These are phyloP conservation scores for Gobio occitaniae DNA, from an alignment of 2,797 vertebrate genomes.

Conservation along the genomic window DNA sequence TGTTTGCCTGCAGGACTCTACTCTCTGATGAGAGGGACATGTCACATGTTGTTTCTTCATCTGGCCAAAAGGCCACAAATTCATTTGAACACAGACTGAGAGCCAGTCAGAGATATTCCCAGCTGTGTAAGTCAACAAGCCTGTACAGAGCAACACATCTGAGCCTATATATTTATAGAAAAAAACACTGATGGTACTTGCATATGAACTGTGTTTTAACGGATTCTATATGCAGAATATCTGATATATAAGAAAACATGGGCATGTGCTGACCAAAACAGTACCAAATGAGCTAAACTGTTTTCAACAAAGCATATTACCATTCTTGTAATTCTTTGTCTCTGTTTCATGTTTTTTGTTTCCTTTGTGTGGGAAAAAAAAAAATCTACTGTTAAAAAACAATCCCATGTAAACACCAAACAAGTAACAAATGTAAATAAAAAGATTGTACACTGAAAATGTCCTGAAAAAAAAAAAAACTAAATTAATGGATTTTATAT, in stretches of 20 bases:
- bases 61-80: conserved; percentile 41
- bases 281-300: neutral
- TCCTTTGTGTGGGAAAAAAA: neutral
- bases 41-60: conserved; percentile 61
- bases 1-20: conserved; percentile 53
- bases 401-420: neutral
- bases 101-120: conserved; percentile 7
- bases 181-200: neutral
- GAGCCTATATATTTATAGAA: conserved; percentile 17
- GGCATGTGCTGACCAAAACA: neutral
- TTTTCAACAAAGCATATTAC: neutral
- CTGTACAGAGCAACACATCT: conserved; percentile 25
- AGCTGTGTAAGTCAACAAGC: conserved; percentile 30
- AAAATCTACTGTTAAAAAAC: neutral
- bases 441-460: no score
- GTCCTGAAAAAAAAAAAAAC: no score
- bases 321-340: neutral
- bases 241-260: neutral
- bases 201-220: neutral
- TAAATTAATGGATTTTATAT: neutral
- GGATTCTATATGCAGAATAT: neutral
- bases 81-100: conserved; percentile 39
- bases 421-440: neutral
- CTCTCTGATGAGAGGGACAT: conserved; percentile 47
- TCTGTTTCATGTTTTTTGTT: neutral